phyloP scores from a whole-genome alignment of 2,113 vertebrate species.

The Salvator merianae region DNA sequence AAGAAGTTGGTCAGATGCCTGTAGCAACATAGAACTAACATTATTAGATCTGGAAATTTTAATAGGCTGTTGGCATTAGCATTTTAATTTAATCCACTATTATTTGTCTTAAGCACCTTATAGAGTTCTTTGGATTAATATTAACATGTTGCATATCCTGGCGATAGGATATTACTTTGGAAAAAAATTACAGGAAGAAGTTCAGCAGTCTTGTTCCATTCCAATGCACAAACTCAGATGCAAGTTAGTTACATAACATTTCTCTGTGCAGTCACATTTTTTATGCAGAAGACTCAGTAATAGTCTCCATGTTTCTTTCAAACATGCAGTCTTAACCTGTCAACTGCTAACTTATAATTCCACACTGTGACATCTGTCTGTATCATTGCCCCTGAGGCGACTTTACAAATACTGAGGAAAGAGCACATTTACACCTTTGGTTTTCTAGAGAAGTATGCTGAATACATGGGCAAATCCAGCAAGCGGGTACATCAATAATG shows the following conservation, averaged over 20 bases:
- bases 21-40: background rate
- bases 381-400: background rate
- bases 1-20: background rate
- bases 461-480: background rate
- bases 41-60: background rate
- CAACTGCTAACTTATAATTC: background rate
- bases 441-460: background rate
- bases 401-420: background rate
- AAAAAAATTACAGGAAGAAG: background rate
- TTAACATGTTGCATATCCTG: background rate
- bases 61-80: background rate
- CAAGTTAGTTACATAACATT: background rate
- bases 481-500: background rate
- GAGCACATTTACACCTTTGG: background rate
- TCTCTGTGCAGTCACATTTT: conserved; percentile 9
- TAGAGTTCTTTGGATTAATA: background rate
- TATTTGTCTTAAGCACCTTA: background rate
- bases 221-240: background rate
- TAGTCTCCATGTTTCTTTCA: conserved; percentile 14
- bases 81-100: conserved; percentile 9
- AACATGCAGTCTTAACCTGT: background rate
- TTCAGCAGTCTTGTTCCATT: background rate
- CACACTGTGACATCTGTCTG: background rate
- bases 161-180: background rate
- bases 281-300: conserved; percentile 22